Percentiles rank a stretch among this genome's conserved stretches.
These are phyloP conservation scores for Chrysaora quinquecirrha DNA, from an alignment of 30 jellyfish, hydroid and myxozoan genomes.

Conservation along the genomic window DNA sequence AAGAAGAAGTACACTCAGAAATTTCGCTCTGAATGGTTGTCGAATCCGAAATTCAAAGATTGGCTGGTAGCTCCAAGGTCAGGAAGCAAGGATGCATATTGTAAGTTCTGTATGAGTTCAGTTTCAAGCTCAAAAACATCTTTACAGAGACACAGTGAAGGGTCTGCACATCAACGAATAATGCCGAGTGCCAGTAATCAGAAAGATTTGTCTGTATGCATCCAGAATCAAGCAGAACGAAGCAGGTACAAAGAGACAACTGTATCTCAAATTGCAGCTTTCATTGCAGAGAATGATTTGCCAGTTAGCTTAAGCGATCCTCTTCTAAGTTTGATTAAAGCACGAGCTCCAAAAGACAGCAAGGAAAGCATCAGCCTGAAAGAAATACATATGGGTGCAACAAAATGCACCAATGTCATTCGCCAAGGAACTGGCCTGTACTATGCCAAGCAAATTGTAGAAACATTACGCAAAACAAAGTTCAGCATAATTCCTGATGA, in stretches of 20 bases:
- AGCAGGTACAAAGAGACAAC: constrained; percentile 30
- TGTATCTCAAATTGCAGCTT: constrained; percentile 26
- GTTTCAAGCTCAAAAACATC: constrained; percentile 39
- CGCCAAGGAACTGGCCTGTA: constrained; percentile 44
- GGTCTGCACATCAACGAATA: constrained; percentile 20
- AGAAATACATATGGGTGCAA: constrained; percentile 46
- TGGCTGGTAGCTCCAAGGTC: constrained; percentile 55
- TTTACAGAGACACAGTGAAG: constrained; percentile 30
- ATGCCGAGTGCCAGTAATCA: constrained; percentile 15
- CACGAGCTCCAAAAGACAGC: constrained; percentile 26
- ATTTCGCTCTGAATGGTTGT: constrained; percentile 47
- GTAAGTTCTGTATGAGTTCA: constrained; percentile 25
- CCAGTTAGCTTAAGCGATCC: constrained; percentile 21
- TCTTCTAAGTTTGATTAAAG: constrained; percentile 24
- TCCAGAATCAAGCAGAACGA: neutral
- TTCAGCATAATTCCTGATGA: constrained; percentile 11
- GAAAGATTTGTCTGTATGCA: neutral
- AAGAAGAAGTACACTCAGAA: constrained; percentile 35
- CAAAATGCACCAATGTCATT: constrained; percentile 26
- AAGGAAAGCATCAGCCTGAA: constrained; percentile 8
- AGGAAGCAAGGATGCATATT: constrained; percentile 38
- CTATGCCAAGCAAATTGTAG: neutral
- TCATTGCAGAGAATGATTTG: constrained; percentile 36
- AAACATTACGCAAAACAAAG: neutral
- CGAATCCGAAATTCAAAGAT: constrained; percentile 40